Base-by-base conservation (phyloP, 2,888 invertebrate genomes). In the Cacoxenus indagator region DNA sequence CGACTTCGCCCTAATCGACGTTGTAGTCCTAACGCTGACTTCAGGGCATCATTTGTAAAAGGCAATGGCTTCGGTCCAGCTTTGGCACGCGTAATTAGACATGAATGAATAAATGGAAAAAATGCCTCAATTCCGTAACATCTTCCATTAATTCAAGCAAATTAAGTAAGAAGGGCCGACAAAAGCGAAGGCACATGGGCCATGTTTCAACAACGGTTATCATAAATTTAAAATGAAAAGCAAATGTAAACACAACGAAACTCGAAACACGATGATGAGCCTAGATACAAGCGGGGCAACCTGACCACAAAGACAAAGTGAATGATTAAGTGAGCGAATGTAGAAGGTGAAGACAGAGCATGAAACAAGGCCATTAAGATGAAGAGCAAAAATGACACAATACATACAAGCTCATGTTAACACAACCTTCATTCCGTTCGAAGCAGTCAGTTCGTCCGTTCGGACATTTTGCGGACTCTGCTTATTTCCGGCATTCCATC, bases 171-270 rank as follows among this genome's bases (percentile, higher is more conserved):
- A 37, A 11, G n/a, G n/a, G n/a, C n/a, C n/a, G n/a, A n/a, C n/a
- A n/a, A n/a, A n/a, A n/a, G n/a, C n/a, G n/a, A n/a, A n/a, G n/a
- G n/a, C n/a, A n/a, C n/a, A 37, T 37, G 37, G 37, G 8, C 26
- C 26, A 55, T 27, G 55, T 55, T 55, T 22, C 8, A 11, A 14
- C n/a, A 26, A 26, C 14, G 26, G 55, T 26, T 55, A 37, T 51
- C 48, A 55, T 26, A 76, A 78, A 76, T 77, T 73, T 71, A 75
- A 77, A 72, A 80, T 71, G 71, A 69, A 78, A 80, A 69, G 69
- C 77, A 78, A 78, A 78, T 70, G 72, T 48, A 69, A 70, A 64
- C 70, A 43, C 26, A 11, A 14, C 8, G 22, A 26, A 55, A 26
- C 11, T n/a, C n/a, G n/a, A n/a, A n/a, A 26, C 24, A 26, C 22